Base-by-base conservation (phyloP, 2,888 invertebrate genomes). In the Drosophila infuscata region DNA sequence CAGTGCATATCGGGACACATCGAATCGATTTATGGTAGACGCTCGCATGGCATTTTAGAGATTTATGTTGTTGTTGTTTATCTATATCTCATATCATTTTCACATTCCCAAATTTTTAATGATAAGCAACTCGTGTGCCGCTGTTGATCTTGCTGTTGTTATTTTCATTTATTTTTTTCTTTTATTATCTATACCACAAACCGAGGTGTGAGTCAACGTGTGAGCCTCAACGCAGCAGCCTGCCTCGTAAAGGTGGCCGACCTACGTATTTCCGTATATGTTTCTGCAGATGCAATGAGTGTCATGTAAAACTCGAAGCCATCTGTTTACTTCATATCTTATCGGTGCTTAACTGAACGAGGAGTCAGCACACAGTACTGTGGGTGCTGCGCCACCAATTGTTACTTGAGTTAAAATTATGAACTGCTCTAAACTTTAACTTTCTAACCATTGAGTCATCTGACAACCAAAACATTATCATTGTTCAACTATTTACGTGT, bases 101-200 rank as follows among this genome's bases (percentile, higher is more conserved):
- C 41, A 53, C 12, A 51, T 29, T 41, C 25, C 15, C 38, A 35
- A 69, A 46, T 30, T 20, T 12, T 7, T 46, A 17, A 64, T 65
- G 74, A 76, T 74, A 77, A 73, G 38, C 52, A 41, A 41, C 49
- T n/a, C n/a, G 20, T n/a, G 30, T 46, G 38, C 12, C 33, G 15
- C 4, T 20, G 7, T 20, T 20, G 8, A 3, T 15, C 15, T 35
- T 25, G 0, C 36, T 36, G 9, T 30, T 29, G 8, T n/a, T 38
- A 3, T 5, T 11, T 17, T 11, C 17, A 30, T 51, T 17, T 52
- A 38, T 25, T 25, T 36, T 51, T 17, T 52, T 46, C 4, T 30
- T 53, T n/a, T 58, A 54, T 74, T 74, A 78, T 76, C 74, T 78
- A 52, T 74, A 52, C 53, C 36, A 52, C 35, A 60, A 70, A 64